These are phyloP conservation scores for Saturnia pavonia DNA, from an alignment of 2,888 invertebrate genomes.

Conservation along the genomic window DNA sequence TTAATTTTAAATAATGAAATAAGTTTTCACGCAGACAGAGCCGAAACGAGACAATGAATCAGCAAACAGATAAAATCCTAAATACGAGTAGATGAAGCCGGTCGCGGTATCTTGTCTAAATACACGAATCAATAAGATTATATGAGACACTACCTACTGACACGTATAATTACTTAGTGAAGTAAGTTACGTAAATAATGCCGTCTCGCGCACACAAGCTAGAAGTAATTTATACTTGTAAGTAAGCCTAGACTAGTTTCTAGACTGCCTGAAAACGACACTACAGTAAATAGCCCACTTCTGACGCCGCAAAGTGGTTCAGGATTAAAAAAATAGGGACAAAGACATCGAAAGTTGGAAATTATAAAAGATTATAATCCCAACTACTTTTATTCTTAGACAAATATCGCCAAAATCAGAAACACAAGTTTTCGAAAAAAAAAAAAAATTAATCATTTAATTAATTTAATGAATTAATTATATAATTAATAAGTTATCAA, in stretches of 20 bases:
- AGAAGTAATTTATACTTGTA: neutral
- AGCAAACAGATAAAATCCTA: neutral
- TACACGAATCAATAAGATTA: neutral
- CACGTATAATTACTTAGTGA: neutral
- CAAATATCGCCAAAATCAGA: too few species aligned
- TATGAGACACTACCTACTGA: neutral
- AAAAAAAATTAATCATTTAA: too few species aligned
- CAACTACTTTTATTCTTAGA: too few species aligned
- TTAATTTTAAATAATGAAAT: too few species aligned
- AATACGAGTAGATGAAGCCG: neutral
- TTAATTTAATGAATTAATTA: too few species aligned
- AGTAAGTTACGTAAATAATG: neutral
- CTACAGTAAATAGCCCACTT: neutral
- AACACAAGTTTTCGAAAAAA: too few species aligned
- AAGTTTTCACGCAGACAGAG: too few species aligned
- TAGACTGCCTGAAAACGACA: neutral
- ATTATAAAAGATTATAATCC: too few species aligned
- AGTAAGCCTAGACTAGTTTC: neutral
- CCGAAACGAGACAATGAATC: neutral
- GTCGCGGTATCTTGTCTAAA: neutral
- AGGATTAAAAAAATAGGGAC: too few species aligned
- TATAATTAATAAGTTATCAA: too few species aligned
- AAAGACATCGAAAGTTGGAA: too few species aligned
- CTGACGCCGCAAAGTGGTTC: too few species aligned
- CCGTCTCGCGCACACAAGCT: neutral